phyloP scores from a whole-genome alignment of 1,140 invertebrate genomes.

The Tigriopus japonicus region DNA sequence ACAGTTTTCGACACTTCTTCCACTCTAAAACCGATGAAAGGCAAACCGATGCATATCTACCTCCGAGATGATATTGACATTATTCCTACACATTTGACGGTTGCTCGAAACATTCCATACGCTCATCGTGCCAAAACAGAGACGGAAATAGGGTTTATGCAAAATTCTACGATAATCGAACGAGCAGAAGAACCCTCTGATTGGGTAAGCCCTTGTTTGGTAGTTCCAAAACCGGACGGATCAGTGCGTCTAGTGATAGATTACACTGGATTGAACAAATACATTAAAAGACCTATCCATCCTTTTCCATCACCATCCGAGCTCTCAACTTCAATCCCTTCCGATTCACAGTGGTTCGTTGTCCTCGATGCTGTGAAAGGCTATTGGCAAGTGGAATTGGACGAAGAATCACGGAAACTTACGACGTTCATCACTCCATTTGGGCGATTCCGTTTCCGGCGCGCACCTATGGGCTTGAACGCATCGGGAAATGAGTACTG shows the following conservation, averaged over 20 bases:
- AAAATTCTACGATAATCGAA: neutral
- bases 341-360: slow-evolving; percentile 10
- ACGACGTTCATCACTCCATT: slow-evolving; percentile 22
- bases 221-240: neutral
- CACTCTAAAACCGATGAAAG: too few species aligned
- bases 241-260: slow-evolving; percentile 20
- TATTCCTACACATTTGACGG: too few species aligned
- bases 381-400: slow-evolving; percentile 22
- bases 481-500: slow-evolving; percentile 19
- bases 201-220: neutral
- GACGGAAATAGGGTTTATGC: neutral
- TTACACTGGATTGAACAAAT: slow-evolving; percentile 22
- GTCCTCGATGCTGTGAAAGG: slow-evolving; percentile 22
- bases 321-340: slow-evolving; percentile 10
- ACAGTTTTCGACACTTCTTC: too few species aligned
- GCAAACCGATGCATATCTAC: too few species aligned
- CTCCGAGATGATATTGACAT: too few species aligned
- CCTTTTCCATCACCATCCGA: slow-evolving; percentile 20
- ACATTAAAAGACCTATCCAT: slow-evolving; percentile 18
- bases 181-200: neutral
- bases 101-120: too few species aligned
- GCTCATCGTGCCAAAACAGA: too few species aligned
- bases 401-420: slow-evolving; percentile 18
- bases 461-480: slow-evolving; percentile 17
- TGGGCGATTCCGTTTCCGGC: slow-evolving; percentile 16